Evolutionary conservation across 2,797 vertebrate species (phyloP).

Genomic region (Semotilus atromaculatus): DNA sequence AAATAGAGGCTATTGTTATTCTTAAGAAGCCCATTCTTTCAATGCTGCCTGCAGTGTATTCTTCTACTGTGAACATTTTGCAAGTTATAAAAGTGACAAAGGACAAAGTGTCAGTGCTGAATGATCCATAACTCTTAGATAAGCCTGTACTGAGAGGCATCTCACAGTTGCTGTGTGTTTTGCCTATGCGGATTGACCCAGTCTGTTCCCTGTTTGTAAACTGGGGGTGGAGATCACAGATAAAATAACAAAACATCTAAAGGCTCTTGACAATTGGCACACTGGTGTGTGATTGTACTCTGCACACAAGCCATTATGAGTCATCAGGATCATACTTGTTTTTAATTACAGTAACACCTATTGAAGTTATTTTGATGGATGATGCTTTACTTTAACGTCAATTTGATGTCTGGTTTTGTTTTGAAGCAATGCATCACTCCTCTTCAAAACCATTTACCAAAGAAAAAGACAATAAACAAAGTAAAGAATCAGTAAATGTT

Average conservation of each 20-base stretch:
- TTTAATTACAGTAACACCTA: constrained; percentile 21
- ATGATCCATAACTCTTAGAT: constrained; percentile 27
- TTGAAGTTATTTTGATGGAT: constrained; percentile 30
- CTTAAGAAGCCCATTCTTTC: constrained; percentile 8
- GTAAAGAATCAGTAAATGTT: constrained; percentile 1
- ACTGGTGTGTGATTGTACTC: background rate
- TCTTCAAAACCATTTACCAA: constrained; percentile 5
- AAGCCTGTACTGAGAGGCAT: constrained; percentile 10
- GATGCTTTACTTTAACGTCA: constrained; percentile 18
- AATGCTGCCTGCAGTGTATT: background rate
- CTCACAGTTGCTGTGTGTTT: constrained; percentile 41
- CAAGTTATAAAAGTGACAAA: constrained; percentile 24
- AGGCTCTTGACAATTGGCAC: constrained; percentile 2
- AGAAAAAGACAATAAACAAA: constrained; percentile 1
- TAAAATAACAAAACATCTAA: constrained; percentile 30
- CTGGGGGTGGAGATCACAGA: background rate
- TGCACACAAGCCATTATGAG: background rate
- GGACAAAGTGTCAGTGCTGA: constrained; percentile 31
- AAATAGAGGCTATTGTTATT: constrained; percentile 54
- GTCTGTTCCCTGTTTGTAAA: constrained; percentile 6
- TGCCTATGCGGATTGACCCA: constrained; percentile 32
- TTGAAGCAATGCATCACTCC: constrained; percentile 21
- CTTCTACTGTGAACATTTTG: constrained; percentile 35
- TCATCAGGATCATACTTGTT: background rate
- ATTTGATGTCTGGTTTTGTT: constrained; percentile 26